phyloP scores from a whole-genome alignment of 2,797 vertebrate genomes.

The Orestias chungarensis region DNA sequence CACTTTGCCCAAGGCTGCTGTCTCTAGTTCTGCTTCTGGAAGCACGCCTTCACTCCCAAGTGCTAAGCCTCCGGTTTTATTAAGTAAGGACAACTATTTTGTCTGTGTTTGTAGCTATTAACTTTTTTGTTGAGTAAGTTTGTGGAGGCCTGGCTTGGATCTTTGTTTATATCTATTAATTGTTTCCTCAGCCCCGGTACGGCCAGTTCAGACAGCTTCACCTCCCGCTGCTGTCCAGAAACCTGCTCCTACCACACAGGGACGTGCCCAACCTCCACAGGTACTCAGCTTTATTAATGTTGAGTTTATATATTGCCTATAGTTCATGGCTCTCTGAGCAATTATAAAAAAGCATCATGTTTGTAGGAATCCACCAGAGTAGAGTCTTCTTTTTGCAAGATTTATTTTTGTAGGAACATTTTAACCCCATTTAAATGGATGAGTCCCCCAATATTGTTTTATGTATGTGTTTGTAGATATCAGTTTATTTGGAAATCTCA shows the following conservation, averaged over 20 bases:
- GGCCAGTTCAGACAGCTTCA: slow-evolving; percentile 74
- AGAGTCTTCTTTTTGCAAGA: background rate
- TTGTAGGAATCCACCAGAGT: background rate
- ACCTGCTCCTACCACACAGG: slow-evolving; percentile 73
- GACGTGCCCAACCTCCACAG: slow-evolving; percentile 77
- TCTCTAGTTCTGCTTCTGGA: slow-evolving; percentile 61
- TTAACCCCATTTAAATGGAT: background rate
- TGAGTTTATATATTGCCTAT: background rate
- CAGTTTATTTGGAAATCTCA: background rate
- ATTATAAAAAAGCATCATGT: background rate
- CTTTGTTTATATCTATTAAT: slow-evolving; percentile 5
- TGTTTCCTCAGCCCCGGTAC: slow-evolving; percentile 63
- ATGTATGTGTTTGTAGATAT: background rate
- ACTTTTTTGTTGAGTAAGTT: background rate
- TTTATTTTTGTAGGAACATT: background rate
- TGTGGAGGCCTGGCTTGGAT: background rate
- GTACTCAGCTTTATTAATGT: slow-evolving; percentile 46
- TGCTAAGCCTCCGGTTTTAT: slow-evolving; percentile 63
- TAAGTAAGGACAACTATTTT: slow-evolving; percentile 44
- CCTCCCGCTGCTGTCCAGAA: slow-evolving; percentile 77
- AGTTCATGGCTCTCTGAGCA: background rate
- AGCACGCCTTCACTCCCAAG: slow-evolving; percentile 29
- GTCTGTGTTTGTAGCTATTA: background rate
- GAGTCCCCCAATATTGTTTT: background rate
- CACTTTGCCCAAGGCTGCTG: slow-evolving; percentile 74